Evolutionary conservation across 2,797 vertebrate genomes (phyloP).

Genomic region (Percopsis omiscomaycus): DNA sequence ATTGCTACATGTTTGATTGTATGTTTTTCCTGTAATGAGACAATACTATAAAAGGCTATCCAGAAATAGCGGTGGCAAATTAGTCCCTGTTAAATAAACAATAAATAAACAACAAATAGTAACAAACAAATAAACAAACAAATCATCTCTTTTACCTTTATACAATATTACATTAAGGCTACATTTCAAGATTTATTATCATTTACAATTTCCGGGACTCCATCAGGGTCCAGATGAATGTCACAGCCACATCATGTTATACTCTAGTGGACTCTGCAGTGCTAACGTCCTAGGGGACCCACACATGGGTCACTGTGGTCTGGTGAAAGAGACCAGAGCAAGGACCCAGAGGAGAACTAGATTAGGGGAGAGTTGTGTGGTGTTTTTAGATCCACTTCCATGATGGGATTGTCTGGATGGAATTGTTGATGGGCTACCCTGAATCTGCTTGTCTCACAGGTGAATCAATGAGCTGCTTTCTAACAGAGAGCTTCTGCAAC

Average conservation of each 20-base stretch:
- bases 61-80: too few relatives aligned
- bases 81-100: not conserved
- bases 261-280: conserved; percentile 49
- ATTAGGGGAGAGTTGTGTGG: conserved; percentile 44
- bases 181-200: conserved; percentile 5
- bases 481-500: too few relatives aligned
- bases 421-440: conserved; percentile 9
- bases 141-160: not conserved
- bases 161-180: not conserved
- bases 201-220: not conserved
- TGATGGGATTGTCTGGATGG: conserved; percentile 45
- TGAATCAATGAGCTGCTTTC: conserved; percentile 7
- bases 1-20: too few relatives aligned
- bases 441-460: conserved; percentile 7
- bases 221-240: conserved; percentile 42
- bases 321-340: conserved; percentile 21
- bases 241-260: conserved; percentile 53
- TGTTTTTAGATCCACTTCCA: conserved; percentile 47
- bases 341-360: conserved; percentile 50
- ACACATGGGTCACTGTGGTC: conserved; percentile 33
- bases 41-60: too few relatives aligned
- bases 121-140: not conserved
- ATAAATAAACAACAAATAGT: not conserved
- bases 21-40: too few relatives aligned
- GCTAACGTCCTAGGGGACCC: conserved; percentile 27